Percentiles rank a stretch among this genome's conserved stretches.
phyloP scores from a whole-genome alignment of 2,797 vertebrate genomes.

The Lithobates pipiens region DNA sequence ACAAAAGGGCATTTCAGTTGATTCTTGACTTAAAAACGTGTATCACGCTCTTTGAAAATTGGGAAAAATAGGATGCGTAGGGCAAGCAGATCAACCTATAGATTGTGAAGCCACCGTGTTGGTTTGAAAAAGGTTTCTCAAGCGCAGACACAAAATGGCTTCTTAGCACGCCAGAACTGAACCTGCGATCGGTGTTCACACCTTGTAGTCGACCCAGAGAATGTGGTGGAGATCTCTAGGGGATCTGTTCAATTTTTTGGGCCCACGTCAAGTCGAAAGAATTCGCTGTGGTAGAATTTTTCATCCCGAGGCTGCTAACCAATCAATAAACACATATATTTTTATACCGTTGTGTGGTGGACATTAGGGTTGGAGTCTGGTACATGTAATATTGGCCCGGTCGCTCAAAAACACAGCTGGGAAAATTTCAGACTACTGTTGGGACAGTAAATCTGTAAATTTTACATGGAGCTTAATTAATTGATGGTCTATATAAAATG shows the following conservation, averaged over 20 bases:
- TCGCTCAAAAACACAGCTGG: background rate
- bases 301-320: background rate
- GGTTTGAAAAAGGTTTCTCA: background rate
- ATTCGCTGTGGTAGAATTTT: background rate
- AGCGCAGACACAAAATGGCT: slow-evolving; percentile 27
- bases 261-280: background rate
- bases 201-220: slow-evolving; percentile 8
- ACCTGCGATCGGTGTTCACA: background rate
- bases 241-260: slow-evolving; percentile 7
- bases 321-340: slow-evolving; percentile 7
- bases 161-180: slow-evolving; percentile 1
- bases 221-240: slow-evolving; percentile 1
- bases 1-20: too few relatives aligned
- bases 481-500: background rate
- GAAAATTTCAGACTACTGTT: background rate
- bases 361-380: background rate
- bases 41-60: background rate
- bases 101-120: background rate
- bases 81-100: background rate
- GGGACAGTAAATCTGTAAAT: background rate
- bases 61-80: background rate
- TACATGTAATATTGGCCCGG: background rate
- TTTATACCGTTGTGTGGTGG: background rate
- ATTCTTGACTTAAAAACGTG: too few relatives aligned
- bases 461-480: background rate